A percentile compares a stretch with the other conserved stretches of the same genome.
Evolutionary conservation across 2,888 invertebrate species (phyloP).

Genomic region (Xanthorhoe designata): DNA sequence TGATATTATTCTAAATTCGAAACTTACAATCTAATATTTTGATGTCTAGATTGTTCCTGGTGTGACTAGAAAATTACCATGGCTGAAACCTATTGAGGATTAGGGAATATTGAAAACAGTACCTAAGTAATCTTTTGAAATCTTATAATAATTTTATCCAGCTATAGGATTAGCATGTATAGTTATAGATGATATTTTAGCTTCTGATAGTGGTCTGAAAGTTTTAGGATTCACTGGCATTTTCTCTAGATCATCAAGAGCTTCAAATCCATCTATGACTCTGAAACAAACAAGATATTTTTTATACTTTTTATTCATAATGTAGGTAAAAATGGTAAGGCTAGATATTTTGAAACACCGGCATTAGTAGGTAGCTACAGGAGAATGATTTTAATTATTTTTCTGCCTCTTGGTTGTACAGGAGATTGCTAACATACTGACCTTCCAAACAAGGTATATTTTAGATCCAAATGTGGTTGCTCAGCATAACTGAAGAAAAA

Average conservation of each 20-base stretch:
- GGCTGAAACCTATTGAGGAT: background rate
- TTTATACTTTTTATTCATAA: background rate
- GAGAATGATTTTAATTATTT: too few relatives aligned
- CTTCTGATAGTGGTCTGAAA: conserved; percentile 94
- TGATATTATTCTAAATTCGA: too few relatives aligned
- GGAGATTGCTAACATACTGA: conserved; percentile 64
- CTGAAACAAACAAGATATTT: conserved; percentile 82
- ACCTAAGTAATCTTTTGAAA: conserved; percentile 29
- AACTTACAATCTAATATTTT: too few relatives aligned
- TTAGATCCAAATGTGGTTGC: conserved; percentile 97
- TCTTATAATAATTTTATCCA: conserved; percentile 68
- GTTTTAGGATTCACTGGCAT: conserved; percentile 97
- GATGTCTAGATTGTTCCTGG: too few relatives aligned
- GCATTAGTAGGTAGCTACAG: too few relatives aligned
- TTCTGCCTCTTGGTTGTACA: too few relatives aligned
- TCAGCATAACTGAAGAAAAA: conserved; percentile 98
- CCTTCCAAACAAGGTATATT: conserved; percentile 99
- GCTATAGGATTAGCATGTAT: conserved; percentile 99
- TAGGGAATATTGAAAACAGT: background rate
- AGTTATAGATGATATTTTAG: conserved; percentile 94
- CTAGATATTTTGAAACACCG: too few relatives aligned
- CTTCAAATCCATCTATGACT: conserved; percentile 98
- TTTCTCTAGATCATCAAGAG: conserved; percentile 98
- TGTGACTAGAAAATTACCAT: background rate
- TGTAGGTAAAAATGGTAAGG: background rate